Conservation (phyloP, 2,113 vertebrate genomes). For the Larimichthys crocea region DNA sequence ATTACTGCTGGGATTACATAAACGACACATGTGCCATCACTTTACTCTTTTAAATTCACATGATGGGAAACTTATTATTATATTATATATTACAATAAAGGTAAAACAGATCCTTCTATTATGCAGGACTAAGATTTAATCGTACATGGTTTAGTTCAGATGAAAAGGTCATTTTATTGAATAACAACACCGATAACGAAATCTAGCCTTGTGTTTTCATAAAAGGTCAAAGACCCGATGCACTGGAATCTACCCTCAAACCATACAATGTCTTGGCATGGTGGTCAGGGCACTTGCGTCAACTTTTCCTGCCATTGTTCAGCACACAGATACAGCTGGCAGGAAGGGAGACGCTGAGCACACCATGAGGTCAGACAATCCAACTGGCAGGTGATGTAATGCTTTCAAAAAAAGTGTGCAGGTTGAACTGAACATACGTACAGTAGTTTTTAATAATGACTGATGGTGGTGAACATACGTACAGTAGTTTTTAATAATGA, state of each 20-base stretch:
- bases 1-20: constrained; percentile 42
- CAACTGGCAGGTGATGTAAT: constrained; percentile 58
- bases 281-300: constrained; percentile 52
- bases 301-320: constrained; percentile 82
- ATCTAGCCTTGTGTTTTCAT: constrained; percentile 27
- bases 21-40: not conserved
- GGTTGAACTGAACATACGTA: not conserved
- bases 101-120: constrained; percentile 3
- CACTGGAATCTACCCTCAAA: constrained; percentile 65
- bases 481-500: not conserved
- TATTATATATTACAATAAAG: constrained; percentile 6
- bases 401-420: constrained; percentile 28
- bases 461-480: not conserved
- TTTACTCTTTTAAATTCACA: not conserved
- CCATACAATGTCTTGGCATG: constrained; percentile 68
- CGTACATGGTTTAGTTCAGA: not conserved
- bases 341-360: constrained; percentile 72
- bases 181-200: constrained; percentile 31
- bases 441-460: not conserved
- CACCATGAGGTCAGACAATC: constrained; percentile 57
- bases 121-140: constrained; percentile 30
- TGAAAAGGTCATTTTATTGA: constrained; percentile 40
- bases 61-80: not conserved
- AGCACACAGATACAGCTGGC: constrained; percentile 62
- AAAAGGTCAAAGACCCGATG: constrained; percentile 73